Conservation (phyloP, 2,113 vertebrate genomes). For the Nothocercus nigrocapillus region DNA sequence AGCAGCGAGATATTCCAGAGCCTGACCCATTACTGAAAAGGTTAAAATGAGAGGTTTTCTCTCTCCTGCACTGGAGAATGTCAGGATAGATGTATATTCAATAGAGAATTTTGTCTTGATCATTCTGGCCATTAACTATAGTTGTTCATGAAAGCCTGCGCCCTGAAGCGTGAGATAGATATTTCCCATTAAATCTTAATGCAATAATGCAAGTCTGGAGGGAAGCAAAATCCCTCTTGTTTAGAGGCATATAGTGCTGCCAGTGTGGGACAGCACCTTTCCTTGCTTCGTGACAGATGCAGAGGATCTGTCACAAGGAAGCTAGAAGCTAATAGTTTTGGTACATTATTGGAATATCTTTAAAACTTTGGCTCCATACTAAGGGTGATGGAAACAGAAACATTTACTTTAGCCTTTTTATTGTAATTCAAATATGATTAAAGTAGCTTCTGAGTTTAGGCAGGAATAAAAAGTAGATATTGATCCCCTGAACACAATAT, state of each 20-base stretch:
- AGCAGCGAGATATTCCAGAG: background rate
- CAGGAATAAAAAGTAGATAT: background rate
- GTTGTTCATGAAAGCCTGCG: background rate
- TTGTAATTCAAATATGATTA: background rate
- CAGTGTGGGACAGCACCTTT: background rate
- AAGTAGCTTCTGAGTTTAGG: background rate
- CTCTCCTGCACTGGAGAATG: background rate
- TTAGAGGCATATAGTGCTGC: background rate
- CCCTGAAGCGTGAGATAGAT: background rate
- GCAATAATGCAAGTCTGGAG: background rate
- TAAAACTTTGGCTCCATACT: background rate
- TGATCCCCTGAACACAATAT: background rate
- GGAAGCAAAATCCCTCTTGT: background rate
- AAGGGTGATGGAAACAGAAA: background rate
- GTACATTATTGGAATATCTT: background rate
- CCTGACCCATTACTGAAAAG: background rate
- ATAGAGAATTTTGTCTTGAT: background rate
- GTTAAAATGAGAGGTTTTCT: background rate
- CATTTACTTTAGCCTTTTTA: background rate
- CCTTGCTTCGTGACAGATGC: background rate
- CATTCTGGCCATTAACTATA: background rate
- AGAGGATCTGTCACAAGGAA: background rate
- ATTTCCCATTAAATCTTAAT: background rate
- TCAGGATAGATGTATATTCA: background rate
- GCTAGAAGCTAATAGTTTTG: accelerated